Evolutionary conservation across 1,140 invertebrate genomes (phyloP).

Genomic region (Zelostemma sp.): DNA sequence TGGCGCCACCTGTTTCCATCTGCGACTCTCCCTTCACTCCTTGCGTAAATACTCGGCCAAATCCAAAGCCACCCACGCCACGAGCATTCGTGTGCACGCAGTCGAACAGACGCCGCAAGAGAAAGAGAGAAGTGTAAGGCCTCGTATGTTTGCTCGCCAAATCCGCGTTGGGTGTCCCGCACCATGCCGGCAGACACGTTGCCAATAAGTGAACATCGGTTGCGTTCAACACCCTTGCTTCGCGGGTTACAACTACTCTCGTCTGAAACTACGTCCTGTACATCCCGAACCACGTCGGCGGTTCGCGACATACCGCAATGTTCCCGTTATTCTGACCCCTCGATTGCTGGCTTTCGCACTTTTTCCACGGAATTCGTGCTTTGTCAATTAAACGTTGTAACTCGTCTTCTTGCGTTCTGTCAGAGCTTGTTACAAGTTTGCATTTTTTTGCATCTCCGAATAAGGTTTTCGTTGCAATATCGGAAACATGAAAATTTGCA

Average conservation of each 20-base stretch:
- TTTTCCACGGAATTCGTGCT: constrained; percentile 15
- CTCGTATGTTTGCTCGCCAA: constrained; percentile 44
- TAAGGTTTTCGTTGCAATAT: too few relatives aligned
- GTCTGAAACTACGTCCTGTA: constrained; percentile 41
- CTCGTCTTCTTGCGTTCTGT: too few relatives aligned
- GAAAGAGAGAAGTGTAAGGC: constrained; percentile 10
- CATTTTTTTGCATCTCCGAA: too few relatives aligned
- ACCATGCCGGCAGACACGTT: constrained; percentile 69
- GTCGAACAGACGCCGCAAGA: constrained; percentile 43
- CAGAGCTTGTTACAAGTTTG: too few relatives aligned
- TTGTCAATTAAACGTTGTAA: too few relatives aligned
- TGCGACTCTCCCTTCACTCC: constrained; percentile 1
- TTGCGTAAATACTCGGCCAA: constrained; percentile 35
- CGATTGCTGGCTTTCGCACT: constrained; percentile 37
- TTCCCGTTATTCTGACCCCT: constrained; percentile 49
- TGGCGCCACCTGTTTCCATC: constrained; percentile 67
- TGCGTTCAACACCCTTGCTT: constrained; percentile 64
- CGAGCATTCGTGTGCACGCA: constrained; percentile 46
- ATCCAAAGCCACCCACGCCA: constrained; percentile 47
- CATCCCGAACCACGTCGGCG: constrained; percentile 34
- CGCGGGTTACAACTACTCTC: constrained; percentile 31
- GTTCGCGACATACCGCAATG: constrained; percentile 53
- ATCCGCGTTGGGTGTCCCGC: constrained; percentile 52
- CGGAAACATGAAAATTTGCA: too few relatives aligned
- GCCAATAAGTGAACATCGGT: constrained; percentile 70